phyloP scores from a whole-genome alignment of 2,113 vertebrate species.

The Erpornis zantholeuca region DNA sequence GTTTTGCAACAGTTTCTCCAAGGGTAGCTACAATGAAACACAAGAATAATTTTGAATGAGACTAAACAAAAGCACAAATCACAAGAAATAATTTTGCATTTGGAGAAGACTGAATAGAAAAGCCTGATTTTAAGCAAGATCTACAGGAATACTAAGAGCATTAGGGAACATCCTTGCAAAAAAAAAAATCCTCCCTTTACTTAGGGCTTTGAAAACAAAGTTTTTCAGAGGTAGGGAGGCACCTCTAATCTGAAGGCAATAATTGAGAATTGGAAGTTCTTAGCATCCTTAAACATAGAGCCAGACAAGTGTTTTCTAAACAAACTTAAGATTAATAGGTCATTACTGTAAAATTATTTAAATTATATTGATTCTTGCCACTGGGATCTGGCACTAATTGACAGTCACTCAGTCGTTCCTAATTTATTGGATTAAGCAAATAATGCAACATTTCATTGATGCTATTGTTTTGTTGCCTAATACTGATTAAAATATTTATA shows the following conservation, averaged over 20 bases:
- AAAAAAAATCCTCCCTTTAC: background rate
- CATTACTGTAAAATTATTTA: background rate
- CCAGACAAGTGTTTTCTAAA: background rate
- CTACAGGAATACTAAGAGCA: background rate
- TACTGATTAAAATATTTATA: slow-evolving; percentile 80
- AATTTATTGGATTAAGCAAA: slow-evolving; percentile 60
- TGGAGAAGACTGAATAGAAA: background rate
- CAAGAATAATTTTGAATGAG: background rate
- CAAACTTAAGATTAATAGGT: background rate
- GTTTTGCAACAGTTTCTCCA: slow-evolving; percentile 3
- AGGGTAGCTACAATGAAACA: background rate
- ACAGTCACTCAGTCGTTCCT: background rate
- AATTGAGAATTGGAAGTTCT: background rate
- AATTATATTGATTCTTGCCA: background rate
- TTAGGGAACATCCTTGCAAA: background rate
- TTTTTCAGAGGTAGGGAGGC: background rate
- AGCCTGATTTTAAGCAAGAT: background rate
- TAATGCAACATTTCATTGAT: slow-evolving; percentile 55
- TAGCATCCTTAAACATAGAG: background rate
- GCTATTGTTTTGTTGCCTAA: slow-evolving; percentile 77
- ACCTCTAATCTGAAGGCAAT: slow-evolving; percentile 5
- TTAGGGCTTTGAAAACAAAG: slow-evolving; percentile 12
- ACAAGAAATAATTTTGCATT: background rate
- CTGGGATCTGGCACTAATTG: background rate
- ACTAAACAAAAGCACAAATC: slow-evolving; percentile 10